Percentiles rank a stretch among this genome's conserved stretches.
These are phyloP conservation scores for Camponotus fellah DNA, from an alignment of 2,888 invertebrate species.

Conservation along the genomic window DNA sequence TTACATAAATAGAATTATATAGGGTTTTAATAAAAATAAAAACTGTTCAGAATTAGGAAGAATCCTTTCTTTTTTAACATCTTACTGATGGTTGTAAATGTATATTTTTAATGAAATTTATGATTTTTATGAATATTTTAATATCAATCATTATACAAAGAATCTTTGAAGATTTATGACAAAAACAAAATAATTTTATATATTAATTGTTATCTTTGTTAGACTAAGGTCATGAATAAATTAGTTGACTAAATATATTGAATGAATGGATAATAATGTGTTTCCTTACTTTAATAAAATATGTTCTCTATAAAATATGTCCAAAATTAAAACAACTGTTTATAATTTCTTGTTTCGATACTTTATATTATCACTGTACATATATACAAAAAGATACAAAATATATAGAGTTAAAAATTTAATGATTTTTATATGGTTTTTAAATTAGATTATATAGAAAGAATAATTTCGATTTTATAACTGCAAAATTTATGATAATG, in stretches of 20 bases:
- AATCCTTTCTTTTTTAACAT: constrained; percentile 5
- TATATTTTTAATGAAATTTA: constrained; percentile 5
- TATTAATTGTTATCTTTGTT: not conserved
- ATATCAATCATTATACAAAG: constrained; percentile 15
- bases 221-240: constrained; percentile 9
- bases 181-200: not conserved
- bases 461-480: not conserved
- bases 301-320: constrained; percentile 21
- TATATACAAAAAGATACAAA: not conserved
- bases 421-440: not conserved
- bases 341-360: not conserved
- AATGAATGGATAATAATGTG: not conserved
- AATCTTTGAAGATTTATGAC: not conserved
- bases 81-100: not conserved
- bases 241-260: constrained; percentile 17
- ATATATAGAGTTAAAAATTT: not conserved
- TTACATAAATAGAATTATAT: not conserved
- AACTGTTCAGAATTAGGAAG: not conserved
- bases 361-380: not conserved
- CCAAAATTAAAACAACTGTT: constrained; percentile 1
- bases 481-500: not conserved
- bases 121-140: constrained; percentile 16
- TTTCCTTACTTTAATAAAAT: not conserved
- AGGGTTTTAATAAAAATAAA: not conserved
- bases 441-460: not conserved